Evolutionary conservation across 2,797 vertebrate species (phyloP).

Genomic region (Enteromius argenteus): DNA sequence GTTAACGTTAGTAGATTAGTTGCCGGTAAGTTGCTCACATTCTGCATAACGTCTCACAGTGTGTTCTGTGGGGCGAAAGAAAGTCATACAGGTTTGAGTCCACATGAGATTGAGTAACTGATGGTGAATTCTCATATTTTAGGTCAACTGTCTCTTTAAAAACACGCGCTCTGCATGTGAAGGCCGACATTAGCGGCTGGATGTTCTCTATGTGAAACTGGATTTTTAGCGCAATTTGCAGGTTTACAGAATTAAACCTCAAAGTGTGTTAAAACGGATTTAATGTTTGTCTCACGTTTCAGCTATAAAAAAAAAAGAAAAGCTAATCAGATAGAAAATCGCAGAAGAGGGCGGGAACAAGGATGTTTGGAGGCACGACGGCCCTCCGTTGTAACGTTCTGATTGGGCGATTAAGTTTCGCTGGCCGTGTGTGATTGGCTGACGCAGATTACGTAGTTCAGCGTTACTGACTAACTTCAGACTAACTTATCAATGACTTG

Average conservation of each 20-base stretch:
- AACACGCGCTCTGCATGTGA: neutral
- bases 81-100: neutral
- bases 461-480: neutral
- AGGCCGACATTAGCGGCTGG: neutral
- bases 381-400: slow-evolving; percentile 74
- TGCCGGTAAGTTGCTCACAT: neutral
- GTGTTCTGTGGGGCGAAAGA: neutral
- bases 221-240: neutral
- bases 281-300: neutral
- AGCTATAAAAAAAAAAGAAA: neutral
- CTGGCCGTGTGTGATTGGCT: slow-evolving; percentile 78
- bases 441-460: slow-evolving; percentile 53
- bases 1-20: neutral
- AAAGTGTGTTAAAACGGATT: neutral
- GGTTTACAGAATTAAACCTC: neutral
- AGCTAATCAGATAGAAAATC: neutral
- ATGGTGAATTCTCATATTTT: neutral
- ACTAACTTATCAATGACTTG: neutral
- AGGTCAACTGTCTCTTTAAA: slow-evolving; percentile 17
- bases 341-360: slow-evolving; percentile 46
- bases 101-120: neutral
- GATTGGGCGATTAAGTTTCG: slow-evolving; percentile 79
- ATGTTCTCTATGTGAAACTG: neutral
- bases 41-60: neutral
- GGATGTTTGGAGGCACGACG: slow-evolving; percentile 72